Conservation (phyloP, 2,888 invertebrate species). For the Lasius platythorax region DNA sequence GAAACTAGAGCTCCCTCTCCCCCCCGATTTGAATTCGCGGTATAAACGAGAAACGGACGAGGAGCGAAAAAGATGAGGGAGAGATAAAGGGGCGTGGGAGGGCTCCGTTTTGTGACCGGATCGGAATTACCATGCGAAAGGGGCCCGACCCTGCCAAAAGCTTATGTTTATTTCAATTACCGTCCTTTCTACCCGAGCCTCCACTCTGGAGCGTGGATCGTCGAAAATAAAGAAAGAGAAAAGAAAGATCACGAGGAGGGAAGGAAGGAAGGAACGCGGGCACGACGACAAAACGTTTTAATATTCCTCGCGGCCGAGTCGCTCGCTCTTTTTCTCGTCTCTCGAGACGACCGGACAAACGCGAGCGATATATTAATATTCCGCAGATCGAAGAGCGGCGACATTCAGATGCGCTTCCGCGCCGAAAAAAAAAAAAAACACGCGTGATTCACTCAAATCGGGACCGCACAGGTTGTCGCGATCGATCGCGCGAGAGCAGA, state of each 20-base stretch:
- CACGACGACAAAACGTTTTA: slow-evolving; percentile 39
- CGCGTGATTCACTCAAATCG: not conserved
- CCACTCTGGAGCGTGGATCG: slow-evolving; percentile 55
- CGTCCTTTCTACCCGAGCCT: slow-evolving; percentile 63
- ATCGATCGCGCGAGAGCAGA: not conserved
- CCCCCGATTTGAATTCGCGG: slow-evolving; percentile 44
- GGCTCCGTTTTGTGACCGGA: slow-evolving; percentile 61
- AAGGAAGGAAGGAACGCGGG: not conserved
- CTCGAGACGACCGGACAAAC: not conserved
- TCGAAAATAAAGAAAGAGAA: slow-evolving; percentile 58
- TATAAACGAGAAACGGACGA: slow-evolving; percentile 47
- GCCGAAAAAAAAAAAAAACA: slow-evolving; percentile 1
- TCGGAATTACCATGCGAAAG: slow-evolving; percentile 79
- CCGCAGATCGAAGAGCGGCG: slow-evolving; percentile 17
- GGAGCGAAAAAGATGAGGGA: slow-evolving; percentile 51
- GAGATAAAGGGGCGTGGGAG: slow-evolving; percentile 69
- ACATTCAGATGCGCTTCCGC: slow-evolving; percentile 32
- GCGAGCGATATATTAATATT: slow-evolving; percentile 29
- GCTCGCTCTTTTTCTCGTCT: slow-evolving; percentile 15
- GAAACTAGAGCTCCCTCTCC: not conserved
- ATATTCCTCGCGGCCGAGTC: slow-evolving; percentile 28
- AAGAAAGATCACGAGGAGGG: not conserved
- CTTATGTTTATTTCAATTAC: slow-evolving; percentile 81
- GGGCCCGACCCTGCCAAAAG: slow-evolving; percentile 73
- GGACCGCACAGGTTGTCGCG: not conserved